Evolutionary conservation across 2,113 vertebrate genomes (phyloP).

Genomic region (Eulemur rufifrons): DNA sequence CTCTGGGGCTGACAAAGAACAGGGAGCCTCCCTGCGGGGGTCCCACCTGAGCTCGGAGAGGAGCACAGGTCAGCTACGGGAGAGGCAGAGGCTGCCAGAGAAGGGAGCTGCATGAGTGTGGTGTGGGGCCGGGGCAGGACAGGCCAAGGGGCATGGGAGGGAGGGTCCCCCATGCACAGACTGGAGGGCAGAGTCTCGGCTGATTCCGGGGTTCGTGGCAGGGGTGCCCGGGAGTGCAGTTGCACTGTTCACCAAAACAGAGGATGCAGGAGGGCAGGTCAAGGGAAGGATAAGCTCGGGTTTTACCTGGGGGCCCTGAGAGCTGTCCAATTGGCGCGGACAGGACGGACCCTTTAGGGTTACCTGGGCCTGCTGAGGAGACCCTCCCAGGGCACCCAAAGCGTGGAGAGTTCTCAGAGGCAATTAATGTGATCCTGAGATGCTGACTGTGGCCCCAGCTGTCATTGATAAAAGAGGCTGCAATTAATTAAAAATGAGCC

Average conservation of each 20-base stretch:
- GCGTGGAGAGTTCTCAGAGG: neutral
- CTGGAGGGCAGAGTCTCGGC: neutral
- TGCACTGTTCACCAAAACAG: neutral
- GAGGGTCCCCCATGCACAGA: fast-evolving
- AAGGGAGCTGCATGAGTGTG: fast-evolving
- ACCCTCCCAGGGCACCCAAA: neutral
- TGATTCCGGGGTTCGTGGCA: neutral
- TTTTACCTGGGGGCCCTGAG: neutral
- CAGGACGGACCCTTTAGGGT: neutral
- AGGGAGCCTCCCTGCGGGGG: fast-evolving
- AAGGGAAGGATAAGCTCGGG: neutral
- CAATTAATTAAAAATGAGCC: conserved; percentile 81
- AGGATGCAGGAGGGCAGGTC: neutral
- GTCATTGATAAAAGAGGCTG: conserved; percentile 80
- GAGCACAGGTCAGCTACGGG: neutral
- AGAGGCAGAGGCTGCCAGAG: neutral
- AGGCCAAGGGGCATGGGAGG: fast-evolving
- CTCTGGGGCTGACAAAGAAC: fast-evolving
- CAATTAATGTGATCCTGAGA: conserved; percentile 69
- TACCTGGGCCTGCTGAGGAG: conserved; percentile 17
- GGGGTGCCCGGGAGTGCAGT: neutral
- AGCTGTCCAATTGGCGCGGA: neutral
- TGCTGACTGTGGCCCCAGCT: conserved; percentile 75
- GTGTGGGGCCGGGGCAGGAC: fast-evolving
- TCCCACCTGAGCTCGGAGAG: neutral